Evolutionary conservation across 2,113 vertebrate genomes (phyloP).

Genomic region (Oceanites oceanicus): DNA sequence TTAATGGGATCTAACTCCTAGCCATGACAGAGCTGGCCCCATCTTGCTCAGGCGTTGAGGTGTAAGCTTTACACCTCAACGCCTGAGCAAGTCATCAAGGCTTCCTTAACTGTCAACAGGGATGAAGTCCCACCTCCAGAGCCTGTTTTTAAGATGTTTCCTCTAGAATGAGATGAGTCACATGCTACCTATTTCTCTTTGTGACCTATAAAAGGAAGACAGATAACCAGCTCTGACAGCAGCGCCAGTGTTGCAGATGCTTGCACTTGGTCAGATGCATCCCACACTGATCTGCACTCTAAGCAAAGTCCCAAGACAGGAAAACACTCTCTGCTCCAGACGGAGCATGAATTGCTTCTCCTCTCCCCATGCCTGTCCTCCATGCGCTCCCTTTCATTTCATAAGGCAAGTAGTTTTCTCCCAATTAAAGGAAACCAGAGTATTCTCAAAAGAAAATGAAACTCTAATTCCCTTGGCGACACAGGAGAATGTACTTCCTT

Average conservation of each 20-base stretch:
- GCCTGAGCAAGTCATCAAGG: not conserved
- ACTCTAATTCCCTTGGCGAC: not conserved
- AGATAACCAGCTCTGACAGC: not conserved
- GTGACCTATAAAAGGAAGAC: not conserved
- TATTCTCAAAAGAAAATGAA: not conserved
- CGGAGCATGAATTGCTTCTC: not conserved
- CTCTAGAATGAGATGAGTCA: not conserved
- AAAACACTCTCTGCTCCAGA: not conserved
- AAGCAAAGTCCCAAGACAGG: not conserved
- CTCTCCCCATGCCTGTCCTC: not conserved
- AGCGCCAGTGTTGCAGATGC: not conserved
- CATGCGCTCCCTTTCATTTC: not conserved
- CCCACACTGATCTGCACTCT: not conserved
- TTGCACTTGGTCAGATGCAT: not conserved
- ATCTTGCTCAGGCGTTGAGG: not conserved
- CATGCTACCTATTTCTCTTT: not conserved
- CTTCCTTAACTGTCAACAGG: not conserved
- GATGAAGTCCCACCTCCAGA: not conserved
- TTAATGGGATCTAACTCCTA: not conserved
- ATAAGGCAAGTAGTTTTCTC: not conserved
- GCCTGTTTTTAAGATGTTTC: not conserved
- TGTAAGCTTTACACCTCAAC: rapidly evolving
- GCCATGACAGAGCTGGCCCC: not conserved
- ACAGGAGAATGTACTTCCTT: not conserved
- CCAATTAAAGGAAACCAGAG: not conserved